Conservation (phyloP, 1,140 invertebrate genomes). For the Tetragnatha versicolor region DNA sequence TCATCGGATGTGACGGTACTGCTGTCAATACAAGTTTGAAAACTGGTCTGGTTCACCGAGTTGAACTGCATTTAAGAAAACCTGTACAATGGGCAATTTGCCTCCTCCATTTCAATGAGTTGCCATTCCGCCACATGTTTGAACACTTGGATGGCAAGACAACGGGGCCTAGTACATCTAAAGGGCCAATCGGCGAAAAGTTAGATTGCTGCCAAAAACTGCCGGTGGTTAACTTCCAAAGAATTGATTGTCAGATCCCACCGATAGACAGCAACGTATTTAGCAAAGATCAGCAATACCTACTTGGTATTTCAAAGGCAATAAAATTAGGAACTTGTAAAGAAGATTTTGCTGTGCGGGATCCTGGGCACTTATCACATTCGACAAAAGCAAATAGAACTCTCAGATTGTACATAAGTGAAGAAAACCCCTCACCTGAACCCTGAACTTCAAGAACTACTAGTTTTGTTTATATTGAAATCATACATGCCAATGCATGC, state of each 20-base stretch:
- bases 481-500: background rate
- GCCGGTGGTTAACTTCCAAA: background rate
- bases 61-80: background rate
- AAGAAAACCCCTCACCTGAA: background rate
- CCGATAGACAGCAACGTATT: background rate
- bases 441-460: background rate
- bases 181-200: slow-evolving; percentile 6
- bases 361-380: background rate
- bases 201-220: slow-evolving; percentile 1
- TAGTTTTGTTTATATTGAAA: background rate
- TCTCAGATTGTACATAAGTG: background rate
- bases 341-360: slow-evolving; percentile 4
- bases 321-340: background rate
- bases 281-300: background rate
- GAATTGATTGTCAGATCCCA: background rate
- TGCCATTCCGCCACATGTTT: slow-evolving; percentile 12
- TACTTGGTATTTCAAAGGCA: background rate
- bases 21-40: slow-evolving; percentile 1
- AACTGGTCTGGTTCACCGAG: background rate
- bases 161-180: background rate
- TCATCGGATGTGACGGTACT: slow-evolving; percentile 18
- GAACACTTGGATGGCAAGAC: background rate
- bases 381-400: background rate
- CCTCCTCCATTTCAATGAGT: slow-evolving; percentile 17
- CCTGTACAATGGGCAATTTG: background rate